Percentiles rank a stretch among this genome's conserved stretches.
These are phyloP conservation scores for Echinops telfairi DNA, from an alignment of 2,113 vertebrate species.

Conservation along the genomic window DNA sequence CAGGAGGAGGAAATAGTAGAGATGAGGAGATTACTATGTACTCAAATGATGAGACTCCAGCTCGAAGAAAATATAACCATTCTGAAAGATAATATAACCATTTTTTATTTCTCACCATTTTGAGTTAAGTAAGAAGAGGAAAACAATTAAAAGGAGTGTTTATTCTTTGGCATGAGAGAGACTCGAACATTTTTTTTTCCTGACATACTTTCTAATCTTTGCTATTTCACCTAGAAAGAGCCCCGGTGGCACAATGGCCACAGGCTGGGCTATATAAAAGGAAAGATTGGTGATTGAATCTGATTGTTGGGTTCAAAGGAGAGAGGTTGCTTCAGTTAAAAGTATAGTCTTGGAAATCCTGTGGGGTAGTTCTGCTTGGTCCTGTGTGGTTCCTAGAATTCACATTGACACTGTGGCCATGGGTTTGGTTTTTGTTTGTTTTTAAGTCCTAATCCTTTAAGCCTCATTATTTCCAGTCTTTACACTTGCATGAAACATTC, in stretches of 20 bases:
- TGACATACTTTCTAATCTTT: neutral
- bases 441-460: neutral
- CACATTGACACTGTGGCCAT: neutral
- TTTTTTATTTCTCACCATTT: neutral
- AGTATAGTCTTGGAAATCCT: neutral
- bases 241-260: neutral
- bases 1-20: neutral
- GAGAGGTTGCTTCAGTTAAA: neutral
- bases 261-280: neutral
- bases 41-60: slow-evolving; percentile 17
- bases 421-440: neutral
- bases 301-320: neutral
- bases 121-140: neutral
- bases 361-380: neutral
- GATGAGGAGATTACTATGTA: neutral
- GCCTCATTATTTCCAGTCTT: slow-evolving; percentile 22
- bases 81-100: neutral
- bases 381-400: neutral
- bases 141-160: neutral
- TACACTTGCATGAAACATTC: neutral
- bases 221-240: neutral
- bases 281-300: neutral
- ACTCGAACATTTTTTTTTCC: neutral
- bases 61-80: neutral
- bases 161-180: neutral